Conservation (phyloP, 2,797 vertebrate genomes). For the Myotis daubentonii region DNA sequence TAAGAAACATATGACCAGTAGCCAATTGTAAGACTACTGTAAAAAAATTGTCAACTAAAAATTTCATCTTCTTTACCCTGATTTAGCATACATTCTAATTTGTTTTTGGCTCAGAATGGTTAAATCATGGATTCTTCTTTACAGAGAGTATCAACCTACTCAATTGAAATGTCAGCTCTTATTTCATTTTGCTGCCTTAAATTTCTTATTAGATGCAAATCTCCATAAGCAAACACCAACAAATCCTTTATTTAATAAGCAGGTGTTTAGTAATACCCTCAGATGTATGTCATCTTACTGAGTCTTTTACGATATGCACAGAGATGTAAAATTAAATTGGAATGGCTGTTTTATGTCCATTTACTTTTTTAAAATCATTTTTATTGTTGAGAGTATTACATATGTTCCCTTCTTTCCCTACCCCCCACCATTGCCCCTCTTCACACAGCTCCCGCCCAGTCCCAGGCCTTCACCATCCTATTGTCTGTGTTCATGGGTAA, state of each 20-base stretch:
- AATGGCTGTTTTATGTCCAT: background rate
- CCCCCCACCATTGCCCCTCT: too few species aligned
- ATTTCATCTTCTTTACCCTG: background rate
- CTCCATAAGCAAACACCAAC: background rate
- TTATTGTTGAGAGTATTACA: too few species aligned
- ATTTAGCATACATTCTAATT: background rate
- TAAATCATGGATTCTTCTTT: background rate
- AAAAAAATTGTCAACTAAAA: background rate
- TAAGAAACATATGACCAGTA: background rate
- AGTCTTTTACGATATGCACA: background rate
- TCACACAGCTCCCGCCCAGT: too few species aligned
- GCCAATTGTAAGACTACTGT: background rate
- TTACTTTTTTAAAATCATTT: background rate
- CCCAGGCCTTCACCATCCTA: too few species aligned
- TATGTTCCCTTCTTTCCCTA: too few species aligned
- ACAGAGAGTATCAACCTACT: background rate
- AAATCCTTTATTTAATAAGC: background rate
- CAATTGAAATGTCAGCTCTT: background rate
- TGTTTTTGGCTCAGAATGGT: background rate
- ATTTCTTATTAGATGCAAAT: slow-evolving; percentile 25
- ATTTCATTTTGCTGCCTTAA: background rate
- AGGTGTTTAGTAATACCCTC: background rate
- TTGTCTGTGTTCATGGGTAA: too few species aligned
- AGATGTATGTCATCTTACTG: background rate
- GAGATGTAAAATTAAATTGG: slow-evolving; percentile 29